These are phyloP conservation scores for Andrena dorsata DNA, from an alignment of 2,888 invertebrate genomes.

Conservation along the genomic window DNA sequence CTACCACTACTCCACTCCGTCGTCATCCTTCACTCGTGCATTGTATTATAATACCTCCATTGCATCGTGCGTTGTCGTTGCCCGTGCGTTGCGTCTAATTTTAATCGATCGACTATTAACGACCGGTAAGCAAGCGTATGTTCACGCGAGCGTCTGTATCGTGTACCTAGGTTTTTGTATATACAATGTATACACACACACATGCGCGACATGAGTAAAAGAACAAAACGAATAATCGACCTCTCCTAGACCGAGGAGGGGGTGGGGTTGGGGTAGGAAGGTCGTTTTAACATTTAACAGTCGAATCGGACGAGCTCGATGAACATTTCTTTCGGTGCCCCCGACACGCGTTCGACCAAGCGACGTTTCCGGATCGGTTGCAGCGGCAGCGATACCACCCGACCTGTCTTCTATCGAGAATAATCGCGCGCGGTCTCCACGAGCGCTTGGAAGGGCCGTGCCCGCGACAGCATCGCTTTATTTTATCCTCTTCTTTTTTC, in stretches of 20 bases:
- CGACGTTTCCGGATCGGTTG: conserved; percentile 6
- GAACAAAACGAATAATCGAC: conserved; percentile 28
- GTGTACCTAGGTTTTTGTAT: conserved; percentile 53
- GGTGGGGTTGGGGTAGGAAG: background rate
- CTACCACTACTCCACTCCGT: background rate
- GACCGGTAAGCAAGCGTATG: conserved; percentile 22
- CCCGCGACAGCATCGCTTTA: too few species aligned
- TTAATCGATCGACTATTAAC: conserved; percentile 31
- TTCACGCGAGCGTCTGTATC: conserved; percentile 40
- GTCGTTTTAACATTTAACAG: conserved; percentile 10
- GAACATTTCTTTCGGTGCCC: conserved; percentile 4
- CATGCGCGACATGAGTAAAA: conserved; percentile 32
- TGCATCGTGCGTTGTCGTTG: conserved; percentile 21
- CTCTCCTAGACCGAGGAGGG: conserved; percentile 10
- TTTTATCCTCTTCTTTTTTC: too few species aligned
- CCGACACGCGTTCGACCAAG: background rate
- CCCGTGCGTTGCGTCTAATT: conserved; percentile 29
- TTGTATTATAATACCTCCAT: conserved; percentile 40
- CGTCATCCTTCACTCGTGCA: conserved; percentile 34
- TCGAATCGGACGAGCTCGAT: conserved; percentile 29
- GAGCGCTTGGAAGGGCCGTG: too few species aligned
- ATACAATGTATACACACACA: too few species aligned
- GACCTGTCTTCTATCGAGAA: background rate
- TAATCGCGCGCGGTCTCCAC: too few species aligned
- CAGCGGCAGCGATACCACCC: conserved; percentile 12